phyloP scores from a whole-genome alignment of 2,888 invertebrate genomes.

The Caenorhabditis drosophilae region DNA sequence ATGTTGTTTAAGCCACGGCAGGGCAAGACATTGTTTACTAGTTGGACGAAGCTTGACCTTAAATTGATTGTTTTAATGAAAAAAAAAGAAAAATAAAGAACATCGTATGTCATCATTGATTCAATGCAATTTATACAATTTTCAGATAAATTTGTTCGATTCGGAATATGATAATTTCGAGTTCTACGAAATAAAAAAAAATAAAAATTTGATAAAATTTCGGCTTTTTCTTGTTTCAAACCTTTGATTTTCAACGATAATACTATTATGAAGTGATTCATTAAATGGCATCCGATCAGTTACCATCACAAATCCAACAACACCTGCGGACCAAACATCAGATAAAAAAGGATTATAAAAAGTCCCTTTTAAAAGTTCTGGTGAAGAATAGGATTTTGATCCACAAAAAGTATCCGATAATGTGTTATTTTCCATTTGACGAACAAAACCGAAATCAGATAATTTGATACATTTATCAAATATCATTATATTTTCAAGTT shows the following conservation, averaged over 20 bases:
- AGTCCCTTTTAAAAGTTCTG: constrained; percentile 70
- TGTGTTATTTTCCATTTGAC: constrained; percentile 11
- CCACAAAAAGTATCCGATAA: constrained; percentile 72
- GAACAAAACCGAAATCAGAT: constrained; percentile 72
- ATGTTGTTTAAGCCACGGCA: constrained; percentile 30
- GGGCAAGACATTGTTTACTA: constrained; percentile 10
- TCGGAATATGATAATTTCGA: constrained; percentile 39
- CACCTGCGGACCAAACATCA: constrained; percentile 72
- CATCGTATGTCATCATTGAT: constrained; percentile 43
- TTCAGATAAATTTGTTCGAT: constrained; percentile 10
- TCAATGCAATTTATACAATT: constrained; percentile 38
- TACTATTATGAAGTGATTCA: constrained; percentile 69
- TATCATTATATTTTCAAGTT: constrained; percentile 73
- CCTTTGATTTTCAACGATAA: constrained; percentile 57
- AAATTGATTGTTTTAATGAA: not conserved
- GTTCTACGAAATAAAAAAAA: too few species aligned
- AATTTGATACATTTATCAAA: constrained; percentile 70
- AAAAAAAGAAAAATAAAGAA: not conserved
- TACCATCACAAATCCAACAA: constrained; percentile 71
- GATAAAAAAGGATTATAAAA: constrained; percentile 72
- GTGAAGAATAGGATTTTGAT: constrained; percentile 71
- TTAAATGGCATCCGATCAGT: constrained; percentile 72
- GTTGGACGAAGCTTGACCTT: constrained; percentile 9
- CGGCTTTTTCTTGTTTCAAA: constrained; percentile 1
- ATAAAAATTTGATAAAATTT: not conserved